Evolutionary conservation across 64 coral and sea anemone species (phyloP), one percentile per base, ranked within the genome.

Genomic region (Hydrozoanthus tunicans): DNA sequence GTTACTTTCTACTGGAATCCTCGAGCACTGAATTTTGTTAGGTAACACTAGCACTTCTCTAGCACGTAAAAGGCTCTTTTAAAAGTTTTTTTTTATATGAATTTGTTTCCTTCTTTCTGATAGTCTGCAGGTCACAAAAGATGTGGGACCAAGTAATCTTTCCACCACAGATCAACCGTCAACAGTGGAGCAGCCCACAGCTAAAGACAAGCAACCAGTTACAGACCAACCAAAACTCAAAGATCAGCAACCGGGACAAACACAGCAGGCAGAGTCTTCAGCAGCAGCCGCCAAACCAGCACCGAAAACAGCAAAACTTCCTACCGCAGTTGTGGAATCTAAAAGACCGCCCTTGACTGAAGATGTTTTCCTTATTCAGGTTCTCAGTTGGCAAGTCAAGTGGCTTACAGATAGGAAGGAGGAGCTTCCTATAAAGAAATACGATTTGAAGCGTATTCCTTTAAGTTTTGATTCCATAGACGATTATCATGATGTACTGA

Each of bases 401-500:
- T 88, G 84, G 84, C 84, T 88, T 9, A 26, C 13, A 51, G 56
- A 74, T n/a, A 12, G 57, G 3, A 55, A 14, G 59, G 66, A 72
- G 9, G 84, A 70, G 7, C 32, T 64, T 43, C 84, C 84, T 0
- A 70, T 88, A 59, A 74, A 56, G 9, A 74, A 72, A 9, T 74
- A 74, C n/a, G 74, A 88, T 25, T 25, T 88, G 69, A 56, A 88
- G 20, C 84, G 70, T 13, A 88, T 88, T 58, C 84, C 84, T 23
- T 59, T 9, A 9, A 88, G 84, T 73, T 88, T 88, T 75, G 84
- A 74, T 59, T 88, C 84, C 57, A 88, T 88, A 59, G 84, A 88
- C 25, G 20, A 88, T 10, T 88, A 88, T 43, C 56, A 88, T 5
- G 84, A 88, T 60, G 43, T 51, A 4, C 53, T 88, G 3, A 88